These are phyloP conservation scores for Galeopsomyia nigrocyanea DNA, from an alignment of 2,888 invertebrate genomes.

Conservation along the genomic window DNA sequence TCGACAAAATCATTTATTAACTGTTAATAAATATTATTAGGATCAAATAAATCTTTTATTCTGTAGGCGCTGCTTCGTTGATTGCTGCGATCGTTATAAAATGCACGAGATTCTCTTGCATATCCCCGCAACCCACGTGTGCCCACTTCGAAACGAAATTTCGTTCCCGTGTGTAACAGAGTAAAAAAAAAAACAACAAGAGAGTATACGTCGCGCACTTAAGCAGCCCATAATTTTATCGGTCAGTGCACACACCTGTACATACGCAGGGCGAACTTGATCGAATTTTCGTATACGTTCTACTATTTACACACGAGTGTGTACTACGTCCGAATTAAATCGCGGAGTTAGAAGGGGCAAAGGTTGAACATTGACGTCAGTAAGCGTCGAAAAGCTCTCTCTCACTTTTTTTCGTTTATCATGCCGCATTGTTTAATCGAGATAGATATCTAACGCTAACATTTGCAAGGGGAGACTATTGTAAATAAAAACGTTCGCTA, in stretches of 20 bases:
- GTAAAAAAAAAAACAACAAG: no score
- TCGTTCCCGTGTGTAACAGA: background rate
- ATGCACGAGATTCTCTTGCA: background rate
- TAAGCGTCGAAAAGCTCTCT: background rate
- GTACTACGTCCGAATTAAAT: constrained; percentile 12
- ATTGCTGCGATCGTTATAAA: constrained; percentile 9
- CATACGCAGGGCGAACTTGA: background rate
- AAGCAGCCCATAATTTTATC: background rate
- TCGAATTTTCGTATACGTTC: background rate
- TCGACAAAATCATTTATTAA: no score
- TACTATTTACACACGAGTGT: constrained; percentile 11
- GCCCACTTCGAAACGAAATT: background rate
- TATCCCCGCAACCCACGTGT: background rate
- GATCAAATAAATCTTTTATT: no score
- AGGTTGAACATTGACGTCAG: background rate
- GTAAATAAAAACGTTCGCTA: no score
- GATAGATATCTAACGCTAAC: no score
- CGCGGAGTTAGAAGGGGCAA: background rate
- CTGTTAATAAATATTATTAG: no score
- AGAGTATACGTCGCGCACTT: no score
- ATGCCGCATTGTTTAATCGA: no score
- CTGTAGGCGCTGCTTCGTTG: no score
- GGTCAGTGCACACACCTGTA: background rate
- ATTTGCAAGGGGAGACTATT: no score
- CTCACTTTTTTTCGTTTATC: no score